Evolutionary conservation across 2,797 vertebrate species (phyloP).

Genomic region (Furcifer pardalis): DNA sequence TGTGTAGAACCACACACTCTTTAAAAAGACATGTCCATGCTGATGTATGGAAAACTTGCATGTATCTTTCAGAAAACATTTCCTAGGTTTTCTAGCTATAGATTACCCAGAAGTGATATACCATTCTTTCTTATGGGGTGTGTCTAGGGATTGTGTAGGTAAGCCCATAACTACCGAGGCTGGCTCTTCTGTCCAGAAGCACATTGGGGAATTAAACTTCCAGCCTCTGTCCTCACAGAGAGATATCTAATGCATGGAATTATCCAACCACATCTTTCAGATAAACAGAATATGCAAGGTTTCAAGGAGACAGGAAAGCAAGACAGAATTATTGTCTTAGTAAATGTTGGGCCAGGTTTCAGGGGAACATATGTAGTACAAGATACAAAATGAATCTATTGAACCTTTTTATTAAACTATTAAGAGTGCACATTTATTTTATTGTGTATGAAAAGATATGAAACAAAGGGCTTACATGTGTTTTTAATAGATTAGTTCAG

Average conservation of each 20-base stretch:
- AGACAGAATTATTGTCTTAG: background rate
- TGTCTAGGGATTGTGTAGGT: no score
- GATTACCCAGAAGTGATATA: no score
- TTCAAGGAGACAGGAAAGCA: background rate
- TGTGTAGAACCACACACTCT: background rate
- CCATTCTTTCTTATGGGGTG: no score
- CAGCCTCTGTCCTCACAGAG: no score
- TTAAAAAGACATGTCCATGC: background rate
- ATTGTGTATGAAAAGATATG: background rate
- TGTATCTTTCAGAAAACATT: background rate
- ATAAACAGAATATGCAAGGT: background rate
- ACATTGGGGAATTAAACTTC: no score
- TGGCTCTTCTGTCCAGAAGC: no score
- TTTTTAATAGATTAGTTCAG: background rate
- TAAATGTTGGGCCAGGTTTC: conserved; percentile 43
- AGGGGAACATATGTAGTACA: conserved; percentile 37
- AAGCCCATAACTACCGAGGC: no score
- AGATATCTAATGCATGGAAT: no score
- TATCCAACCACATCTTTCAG: conserved; percentile 8
- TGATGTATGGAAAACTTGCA: background rate
- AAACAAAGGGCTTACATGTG: background rate
- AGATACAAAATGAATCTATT: conserved; percentile 50
- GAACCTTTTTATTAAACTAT: background rate
- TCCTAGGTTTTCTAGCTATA: no score
- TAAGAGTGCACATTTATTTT: no score